Evolutionary conservation across 2,113 vertebrate species (phyloP), one percentile per base, ranked within the genome.

Genomic region (Ptilonorhynchus violaceus): DNA sequence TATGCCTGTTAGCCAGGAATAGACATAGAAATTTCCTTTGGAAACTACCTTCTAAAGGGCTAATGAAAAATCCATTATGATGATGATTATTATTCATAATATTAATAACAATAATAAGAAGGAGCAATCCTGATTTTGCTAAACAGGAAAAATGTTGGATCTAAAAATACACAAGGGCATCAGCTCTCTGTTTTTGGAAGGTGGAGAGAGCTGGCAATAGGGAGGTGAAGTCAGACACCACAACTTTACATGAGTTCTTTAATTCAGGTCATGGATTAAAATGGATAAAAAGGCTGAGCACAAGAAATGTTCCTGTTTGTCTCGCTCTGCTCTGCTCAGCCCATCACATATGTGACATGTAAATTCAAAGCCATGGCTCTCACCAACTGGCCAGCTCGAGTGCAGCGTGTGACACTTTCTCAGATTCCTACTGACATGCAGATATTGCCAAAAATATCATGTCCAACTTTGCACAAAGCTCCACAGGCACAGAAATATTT

Each of bases 401-500:
- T 59, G 1, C 41, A 21, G 59, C 6, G 0, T 52, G 79, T 94
- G 93, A 96, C 93, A 62, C 90, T 92, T 94, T 39, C 93, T 96
- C 81, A 85, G 78, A 88, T 94, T 96, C 94, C 90, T 82, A 31
- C 67, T 86, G 95, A 96, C 92, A 46, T n/a, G 46, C 91, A 72
- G 82, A 68, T 49, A 62, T 83, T 94, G 93, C 93, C 95, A 96
- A 97, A 96, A 96, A 95, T 92, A 93, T 88, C 91, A 72, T 72
- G 92, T 95, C 89, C 79, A 15, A 33, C 89, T 89, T 85, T 30
- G 44, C 77, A 64, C 82, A 89, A 75, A 92, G 58, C 95, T 97
- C 84, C 84, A 75, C 79, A 55, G 91, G 79, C 96, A 44, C 76
- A 81, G 90, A 94, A 95, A 95, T 85, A 85, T 93, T 96, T 92